phyloP scores from a whole-genome alignment of 1,140 invertebrate genomes.

The Saccostrea echinata region DNA sequence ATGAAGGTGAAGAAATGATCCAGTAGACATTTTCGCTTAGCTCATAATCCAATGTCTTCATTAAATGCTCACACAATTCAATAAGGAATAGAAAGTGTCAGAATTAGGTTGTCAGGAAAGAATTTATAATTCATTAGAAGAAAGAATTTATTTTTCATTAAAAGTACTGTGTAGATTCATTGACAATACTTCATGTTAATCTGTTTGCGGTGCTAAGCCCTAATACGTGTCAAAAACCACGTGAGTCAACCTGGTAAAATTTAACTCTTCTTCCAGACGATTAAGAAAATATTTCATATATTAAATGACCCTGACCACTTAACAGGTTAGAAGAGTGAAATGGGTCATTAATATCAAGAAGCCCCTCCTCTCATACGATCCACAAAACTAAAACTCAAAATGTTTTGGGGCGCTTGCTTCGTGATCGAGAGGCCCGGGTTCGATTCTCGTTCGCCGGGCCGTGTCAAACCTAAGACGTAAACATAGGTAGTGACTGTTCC shows the following conservation, averaged over 20 bases:
- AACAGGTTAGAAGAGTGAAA: constrained; percentile 3
- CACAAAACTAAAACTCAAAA: too few species aligned
- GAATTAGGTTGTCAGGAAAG: constrained; percentile 12
- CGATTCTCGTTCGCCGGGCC: too few species aligned
- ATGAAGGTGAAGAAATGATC: not conserved
- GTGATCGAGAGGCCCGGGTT: too few species aligned
- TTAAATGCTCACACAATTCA: not conserved
- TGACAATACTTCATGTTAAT: constrained; percentile 31
- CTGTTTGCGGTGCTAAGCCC: constrained; percentile 1
- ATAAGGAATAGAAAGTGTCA: not conserved
- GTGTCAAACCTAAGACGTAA: too few species aligned
- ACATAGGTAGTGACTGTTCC: too few species aligned
- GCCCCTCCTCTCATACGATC: too few species aligned
- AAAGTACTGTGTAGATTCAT: not conserved
- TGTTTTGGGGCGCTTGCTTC: too few species aligned
- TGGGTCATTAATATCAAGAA: not conserved
- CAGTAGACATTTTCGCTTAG: not conserved
- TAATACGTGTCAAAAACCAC: constrained; percentile 18
- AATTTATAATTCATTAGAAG: constrained; percentile 32
- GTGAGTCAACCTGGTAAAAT: constrained; percentile 14
- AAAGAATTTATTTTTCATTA: constrained; percentile 36
- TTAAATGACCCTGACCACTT: constrained; percentile 11
- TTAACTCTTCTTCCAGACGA: constrained; percentile 13
- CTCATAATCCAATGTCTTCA: not conserved
- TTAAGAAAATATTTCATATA: constrained; percentile 30